These are phyloP conservation scores for Melopsittacus undulatus DNA, from an alignment of 2,797 vertebrate species.

Conservation along the genomic window DNA sequence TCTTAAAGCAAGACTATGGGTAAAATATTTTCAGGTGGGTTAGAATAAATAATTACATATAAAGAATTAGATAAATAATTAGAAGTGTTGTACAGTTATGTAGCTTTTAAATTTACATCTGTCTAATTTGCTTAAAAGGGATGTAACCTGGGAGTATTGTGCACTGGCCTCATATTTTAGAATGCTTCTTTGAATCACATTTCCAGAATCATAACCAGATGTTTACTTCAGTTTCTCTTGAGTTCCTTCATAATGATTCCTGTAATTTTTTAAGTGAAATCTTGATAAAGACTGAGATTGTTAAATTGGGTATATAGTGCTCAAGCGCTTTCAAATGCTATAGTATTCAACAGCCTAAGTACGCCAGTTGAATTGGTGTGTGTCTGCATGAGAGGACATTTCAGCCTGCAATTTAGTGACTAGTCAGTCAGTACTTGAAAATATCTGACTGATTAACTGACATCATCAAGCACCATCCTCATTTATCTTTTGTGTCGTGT, in stretches of 20 bases:
- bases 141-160: constrained; percentile 19
- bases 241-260: constrained; percentile 38
- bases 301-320: background rate
- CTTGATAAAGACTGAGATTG: background rate
- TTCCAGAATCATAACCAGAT: constrained; percentile 47
- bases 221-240: constrained; percentile 49
- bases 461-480: background rate
- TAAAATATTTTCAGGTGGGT: constrained; percentile 44
- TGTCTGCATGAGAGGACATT: background rate
- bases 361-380: fast-evolving
- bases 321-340: background rate
- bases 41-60: background rate
- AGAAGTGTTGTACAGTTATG: background rate
- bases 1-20: background rate
- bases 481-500: background rate
- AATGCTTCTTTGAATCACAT: constrained; percentile 22
- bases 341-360: background rate
- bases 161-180: background rate
- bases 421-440: constrained; percentile 1
- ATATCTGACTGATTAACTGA: background rate
- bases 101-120: constrained; percentile 18
- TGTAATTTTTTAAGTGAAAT: constrained; percentile 35
- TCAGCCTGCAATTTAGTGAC: background rate
- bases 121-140: constrained; percentile 1
- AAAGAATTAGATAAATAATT: constrained; percentile 33